These are phyloP conservation scores for Pristionchus mayeri DNA, from an alignment of 2,888 invertebrate genomes.

Conservation along the genomic window DNA sequence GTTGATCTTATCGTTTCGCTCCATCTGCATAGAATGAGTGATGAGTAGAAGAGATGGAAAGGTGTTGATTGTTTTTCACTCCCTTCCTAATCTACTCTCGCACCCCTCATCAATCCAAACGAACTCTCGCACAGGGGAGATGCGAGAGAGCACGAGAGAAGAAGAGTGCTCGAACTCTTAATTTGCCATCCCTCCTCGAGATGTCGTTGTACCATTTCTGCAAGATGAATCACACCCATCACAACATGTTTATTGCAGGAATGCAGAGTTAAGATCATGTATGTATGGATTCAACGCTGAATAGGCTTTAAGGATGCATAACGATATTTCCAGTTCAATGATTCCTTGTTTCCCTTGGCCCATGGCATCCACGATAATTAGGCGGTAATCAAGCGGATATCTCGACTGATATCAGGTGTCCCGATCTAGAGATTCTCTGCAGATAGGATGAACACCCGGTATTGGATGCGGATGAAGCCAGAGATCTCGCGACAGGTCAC, in stretches of 20 bases:
- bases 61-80: constrained; percentile 30
- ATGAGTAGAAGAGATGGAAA: neutral
- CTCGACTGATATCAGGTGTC: neutral
- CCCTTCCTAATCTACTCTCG: neutral
- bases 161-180: no score
- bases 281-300: no score
- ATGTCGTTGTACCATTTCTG: no score
- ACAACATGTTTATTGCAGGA: no score
- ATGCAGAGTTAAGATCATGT: no score
- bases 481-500: neutral
- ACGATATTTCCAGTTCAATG: constrained; percentile 2
- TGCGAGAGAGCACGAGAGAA: no score
- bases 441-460: constrained; percentile 12
- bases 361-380: neutral
- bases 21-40: neutral
- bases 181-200: no score
- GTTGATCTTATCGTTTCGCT: neutral
- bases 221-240: no score
- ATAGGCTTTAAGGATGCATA: no score
- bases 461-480: neutral
- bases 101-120: neutral
- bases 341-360: neutral
- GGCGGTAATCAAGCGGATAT: neutral
- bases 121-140: no score
- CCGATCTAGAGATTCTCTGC: neutral